Base-by-base conservation (phyloP, 1,140 invertebrate species). In the Leptinotarsa texana region DNA sequence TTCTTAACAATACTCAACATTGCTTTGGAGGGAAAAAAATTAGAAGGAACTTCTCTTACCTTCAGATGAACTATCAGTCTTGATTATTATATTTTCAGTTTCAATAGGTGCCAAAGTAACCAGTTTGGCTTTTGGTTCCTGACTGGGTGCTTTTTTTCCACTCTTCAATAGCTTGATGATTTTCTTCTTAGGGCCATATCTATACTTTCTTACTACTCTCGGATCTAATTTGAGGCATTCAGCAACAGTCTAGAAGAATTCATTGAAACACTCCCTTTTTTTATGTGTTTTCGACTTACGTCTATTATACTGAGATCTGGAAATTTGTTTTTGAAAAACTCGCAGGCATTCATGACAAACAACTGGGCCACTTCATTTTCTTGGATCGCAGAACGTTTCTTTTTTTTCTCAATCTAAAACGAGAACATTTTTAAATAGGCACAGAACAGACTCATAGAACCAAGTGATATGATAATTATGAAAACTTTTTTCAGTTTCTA, bases 31-130 rank as follows among this genome's bases (percentile, higher is more conserved):
- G 1, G 8, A 42, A 42, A 42, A 42, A 42, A 42, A 11, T 11
- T 42, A 0, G 33, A 42, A 11, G 33, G 0, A 42, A 8, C 8
- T 11, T 42, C 13, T n/a, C n/a, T 57, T 57, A 57, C 51, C 51
- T 57, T 57, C 51, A n/a, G 51, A 57, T 57, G 51, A 18, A 57
- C n/a, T 18, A 57, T 57, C 51, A 57, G 51, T 57, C 51, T 57
- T 57, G 51, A 57, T 18, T 17, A 57, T 57, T 17, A 57, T 57
- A 18, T 18, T 57, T 17, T 57, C 51, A 3, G 51, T n/a, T 57
- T 57, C 15, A 57, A 57, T 57, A 57, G 51, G 15, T 17, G 51
- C 15, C 15, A 57, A 18, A 17, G 51, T 57, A 15, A 57, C 51
- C 51, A 57, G 15, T 57, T 57, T 57, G 15, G 51, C 15, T 18